A percentile compares a stretch with the other conserved stretches of the same genome.
phyloP scores from a whole-genome alignment of 2,888 invertebrate species.

The Strigamia crassipes region DNA sequence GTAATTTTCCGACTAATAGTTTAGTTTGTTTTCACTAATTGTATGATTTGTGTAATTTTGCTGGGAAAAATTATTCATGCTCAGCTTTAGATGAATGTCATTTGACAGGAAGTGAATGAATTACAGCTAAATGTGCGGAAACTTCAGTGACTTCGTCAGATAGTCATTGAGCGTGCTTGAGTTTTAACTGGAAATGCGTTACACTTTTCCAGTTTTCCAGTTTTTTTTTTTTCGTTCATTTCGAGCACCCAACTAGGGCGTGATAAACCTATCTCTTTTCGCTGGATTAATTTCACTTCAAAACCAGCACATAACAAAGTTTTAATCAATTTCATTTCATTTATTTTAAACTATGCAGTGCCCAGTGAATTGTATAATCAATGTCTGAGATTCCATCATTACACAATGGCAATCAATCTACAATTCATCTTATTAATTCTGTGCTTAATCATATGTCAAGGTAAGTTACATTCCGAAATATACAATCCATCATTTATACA shows the following conservation, averaged over 20 bases:
- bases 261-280: neutral
- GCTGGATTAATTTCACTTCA: neutral
- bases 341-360: neutral
- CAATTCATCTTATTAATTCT: neutral
- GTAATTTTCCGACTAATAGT: no score
- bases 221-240: neutral
- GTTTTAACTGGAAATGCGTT: neutral
- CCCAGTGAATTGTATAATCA: neutral
- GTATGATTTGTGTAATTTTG: neutral
- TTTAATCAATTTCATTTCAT: neutral
- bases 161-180: neutral
- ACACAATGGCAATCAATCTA: neutral
- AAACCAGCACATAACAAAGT: neutral
- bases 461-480: neutral
- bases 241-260: neutral
- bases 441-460: neutral
- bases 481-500: neutral
- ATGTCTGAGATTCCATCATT: neutral
- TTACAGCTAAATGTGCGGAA: neutral
- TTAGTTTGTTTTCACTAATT: no score
- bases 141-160: neutral
- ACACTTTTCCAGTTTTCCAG: neutral
- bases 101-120: constrained; percentile 24
- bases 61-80: neutral
- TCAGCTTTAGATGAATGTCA: neutral